Evolutionary conservation across 2,113 vertebrate species (phyloP).

Genomic region (Anhinga rufa): DNA sequence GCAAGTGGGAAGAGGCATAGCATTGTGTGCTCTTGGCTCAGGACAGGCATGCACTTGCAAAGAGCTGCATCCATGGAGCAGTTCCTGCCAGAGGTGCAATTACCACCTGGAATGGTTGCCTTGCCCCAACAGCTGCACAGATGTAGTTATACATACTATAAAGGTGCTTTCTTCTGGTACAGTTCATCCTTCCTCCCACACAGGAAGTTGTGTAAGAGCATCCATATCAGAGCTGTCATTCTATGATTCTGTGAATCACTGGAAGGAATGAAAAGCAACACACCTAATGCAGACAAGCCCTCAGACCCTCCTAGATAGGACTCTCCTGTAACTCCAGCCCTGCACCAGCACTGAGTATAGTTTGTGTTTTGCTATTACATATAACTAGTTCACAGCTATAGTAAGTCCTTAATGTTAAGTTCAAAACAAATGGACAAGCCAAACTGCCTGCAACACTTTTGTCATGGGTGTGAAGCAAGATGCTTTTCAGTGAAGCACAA

Average conservation of each 20-base stretch:
- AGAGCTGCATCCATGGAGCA: neutral
- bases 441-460: neutral
- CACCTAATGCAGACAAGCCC: neutral
- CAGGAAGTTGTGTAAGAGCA: conserved; percentile 14
- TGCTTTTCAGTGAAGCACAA: neutral
- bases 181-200: neutral
- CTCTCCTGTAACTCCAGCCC: neutral
- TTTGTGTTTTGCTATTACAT: neutral
- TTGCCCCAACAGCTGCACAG: neutral
- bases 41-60: neutral
- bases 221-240: neutral
- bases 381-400: neutral
- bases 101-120: neutral
- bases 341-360: neutral
- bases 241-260: neutral
- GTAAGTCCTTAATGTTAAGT: neutral
- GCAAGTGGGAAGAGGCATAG: neutral
- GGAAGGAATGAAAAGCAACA: neutral
- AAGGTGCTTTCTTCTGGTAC: neutral
- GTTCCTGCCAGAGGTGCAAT: neutral
- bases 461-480: neutral
- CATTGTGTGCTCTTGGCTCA: neutral
- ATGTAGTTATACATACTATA: neutral
- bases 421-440: neutral
- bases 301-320: neutral